Evolutionary conservation across 2,888 invertebrate species (phyloP), one percentile per base, ranked within the genome.

Genomic region (Choristoneura rosaceana): DNA sequence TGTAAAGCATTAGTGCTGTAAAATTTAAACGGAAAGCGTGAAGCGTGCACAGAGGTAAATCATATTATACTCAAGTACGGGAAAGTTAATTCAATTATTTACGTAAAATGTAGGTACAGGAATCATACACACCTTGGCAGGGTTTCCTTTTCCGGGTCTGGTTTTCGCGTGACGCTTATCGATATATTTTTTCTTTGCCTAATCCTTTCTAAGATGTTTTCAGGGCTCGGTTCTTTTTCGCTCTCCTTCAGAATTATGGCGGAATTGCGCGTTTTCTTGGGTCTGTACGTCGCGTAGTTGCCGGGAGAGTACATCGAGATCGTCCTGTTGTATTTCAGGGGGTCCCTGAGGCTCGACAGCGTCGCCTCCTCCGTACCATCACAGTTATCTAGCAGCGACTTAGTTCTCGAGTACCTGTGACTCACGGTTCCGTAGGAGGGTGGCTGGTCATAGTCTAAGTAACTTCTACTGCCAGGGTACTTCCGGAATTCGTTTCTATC

Each of bases 31-130:
- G 84, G 84, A 86, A 94, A 94, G 94, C 94, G 81, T 90, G 88
- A 94, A 93, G 92, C 94, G 94, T 94, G 94, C 94, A 93, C 88
- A 90, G 87, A 90, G 81, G 86, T 88, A 91, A 90, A 87, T 83
- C 85, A 82, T 83, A 85, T 88, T 86, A 85, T 84, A 82, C 84
- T 88, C 87, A 84, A 87, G 81, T 86, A 85, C 78, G 89, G 92
- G 89, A 87, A 80, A 92, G 93, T 93, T 93, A 92, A 90, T 90
- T 78, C 79, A 84, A 92, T 92, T 92, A 94, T 93, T 93, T 85
- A 93, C 93, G 91, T 88, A 84, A 89, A 88, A 87, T 84, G 80
- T 83, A 86, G 83, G 77, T 77, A 77, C 82, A 82, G 82, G 84
- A 85, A 78, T 71, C 80, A 93, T 93, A 94, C 94, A 94, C 93